Conservation (phyloP, 2,113 vertebrate genomes). For the Thymallus thymallus region DNA sequence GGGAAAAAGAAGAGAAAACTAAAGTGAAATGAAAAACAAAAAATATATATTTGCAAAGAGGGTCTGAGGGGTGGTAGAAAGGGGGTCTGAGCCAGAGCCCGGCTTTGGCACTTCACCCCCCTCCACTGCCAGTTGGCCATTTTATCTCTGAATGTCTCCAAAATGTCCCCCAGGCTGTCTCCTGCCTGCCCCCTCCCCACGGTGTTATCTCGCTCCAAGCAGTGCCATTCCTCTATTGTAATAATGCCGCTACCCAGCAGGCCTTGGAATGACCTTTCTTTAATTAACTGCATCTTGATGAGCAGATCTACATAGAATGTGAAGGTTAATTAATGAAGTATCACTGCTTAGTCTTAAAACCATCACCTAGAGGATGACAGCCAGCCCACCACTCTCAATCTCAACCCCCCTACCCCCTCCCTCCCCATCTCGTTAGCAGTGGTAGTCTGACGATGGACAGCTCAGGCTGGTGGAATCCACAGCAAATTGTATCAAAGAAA, state of each 20-base stretch:
- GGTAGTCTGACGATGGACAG: conserved; percentile 85
- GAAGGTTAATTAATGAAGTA: conserved; percentile 99
- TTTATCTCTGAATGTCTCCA: conserved; percentile 52
- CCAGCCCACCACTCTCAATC: conserved; percentile 76
- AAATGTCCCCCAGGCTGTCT: conserved; percentile 45
- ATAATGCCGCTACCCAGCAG: conserved; percentile 76
- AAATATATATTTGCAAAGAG: conserved; percentile 29
- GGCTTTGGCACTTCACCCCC: conserved; percentile 45
- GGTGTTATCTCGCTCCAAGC: conserved; percentile 71
- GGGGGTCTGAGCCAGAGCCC: conserved; percentile 54
- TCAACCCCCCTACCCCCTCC: conserved; percentile 60
- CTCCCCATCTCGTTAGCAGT: conserved; percentile 88
- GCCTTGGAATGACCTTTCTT: conserved; percentile 99
- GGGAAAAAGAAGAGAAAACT: conserved; percentile 21
- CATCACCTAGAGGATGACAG: conserved; percentile 95
- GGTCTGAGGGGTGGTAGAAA: conserved; percentile 7
- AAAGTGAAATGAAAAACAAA: conserved; percentile 21
- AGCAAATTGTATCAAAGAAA: conserved; percentile 79
- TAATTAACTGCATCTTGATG: conserved; percentile 99
- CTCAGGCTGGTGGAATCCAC: conserved; percentile 71
- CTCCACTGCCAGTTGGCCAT: conserved; percentile 43
- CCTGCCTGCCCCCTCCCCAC: conserved; percentile 19
- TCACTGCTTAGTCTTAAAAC: conserved; percentile 94
- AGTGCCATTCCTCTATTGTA: conserved; percentile 78
- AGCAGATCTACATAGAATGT: conserved; percentile 99